These are phyloP conservation scores for Gavialis gangeticus DNA, from an alignment of 2,113 vertebrate genomes.

Conservation along the genomic window DNA sequence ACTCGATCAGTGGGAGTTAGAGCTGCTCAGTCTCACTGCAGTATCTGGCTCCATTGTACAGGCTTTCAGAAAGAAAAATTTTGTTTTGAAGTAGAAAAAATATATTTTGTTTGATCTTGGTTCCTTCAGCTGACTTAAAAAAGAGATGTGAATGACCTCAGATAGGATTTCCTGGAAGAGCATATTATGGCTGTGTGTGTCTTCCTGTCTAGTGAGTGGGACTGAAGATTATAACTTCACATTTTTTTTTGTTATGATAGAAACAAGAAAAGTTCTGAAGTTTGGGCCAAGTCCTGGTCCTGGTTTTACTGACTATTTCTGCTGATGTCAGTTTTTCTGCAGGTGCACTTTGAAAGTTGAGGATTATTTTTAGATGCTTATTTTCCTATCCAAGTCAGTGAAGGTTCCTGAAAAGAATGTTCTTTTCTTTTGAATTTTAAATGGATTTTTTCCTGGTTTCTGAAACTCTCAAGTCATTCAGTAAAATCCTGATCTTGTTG, in stretches of 20 bases:
- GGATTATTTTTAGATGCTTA: not conserved
- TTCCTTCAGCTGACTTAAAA: not conserved
- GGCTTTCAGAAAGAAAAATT: not conserved
- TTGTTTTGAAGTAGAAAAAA: constrained; percentile 35
- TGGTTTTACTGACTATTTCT: constrained; percentile 8
- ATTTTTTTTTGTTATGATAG: constrained; percentile 20
- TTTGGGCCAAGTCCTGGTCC: not conserved
- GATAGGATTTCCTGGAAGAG: constrained; percentile 31
- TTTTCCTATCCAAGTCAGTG: not conserved
- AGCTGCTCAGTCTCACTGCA: not conserved
- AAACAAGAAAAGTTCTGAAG: constrained; percentile 31
- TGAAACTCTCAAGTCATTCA: constrained; percentile 39
- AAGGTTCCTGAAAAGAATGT: not conserved
- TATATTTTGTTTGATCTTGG: constrained; percentile 25
- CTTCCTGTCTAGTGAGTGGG: constrained; percentile 20
- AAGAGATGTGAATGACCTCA: constrained; percentile 21
- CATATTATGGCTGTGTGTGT: not conserved
- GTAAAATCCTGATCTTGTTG: constrained; percentile 39
- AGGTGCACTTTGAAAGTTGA: not conserved
- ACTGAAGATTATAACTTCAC: constrained; percentile 10
- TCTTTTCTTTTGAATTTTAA: not conserved
- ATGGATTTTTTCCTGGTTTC: not conserved
- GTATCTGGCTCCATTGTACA: not conserved
- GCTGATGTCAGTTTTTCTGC: constrained; percentile 11
- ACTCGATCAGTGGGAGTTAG: constrained; percentile 13